phyloP scores from a whole-genome alignment of 1,140 invertebrate species.

The Penaeus japonicus region DNA sequence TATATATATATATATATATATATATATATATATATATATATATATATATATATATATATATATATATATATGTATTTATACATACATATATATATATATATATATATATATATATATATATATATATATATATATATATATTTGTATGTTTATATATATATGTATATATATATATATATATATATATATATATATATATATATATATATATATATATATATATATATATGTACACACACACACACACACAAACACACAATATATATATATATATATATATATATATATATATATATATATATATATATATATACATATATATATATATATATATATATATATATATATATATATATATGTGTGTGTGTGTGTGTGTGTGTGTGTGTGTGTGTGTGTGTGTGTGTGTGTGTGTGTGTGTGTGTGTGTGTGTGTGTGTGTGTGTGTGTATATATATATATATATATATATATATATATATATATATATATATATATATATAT shows the following conservation, averaged over 20 bases:
- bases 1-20: conserved; percentile 7
- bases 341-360: no score
- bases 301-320: not conserved
- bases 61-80: not conserved
- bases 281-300: not conserved
- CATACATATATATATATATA: not conserved
- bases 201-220: no score
- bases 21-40: conserved; percentile 3
- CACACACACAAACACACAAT: not conserved
- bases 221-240: not conserved
- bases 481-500: not conserved
- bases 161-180: not conserved
- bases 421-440: not conserved
- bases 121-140: not conserved
- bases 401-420: no score
- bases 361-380: no score
- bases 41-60: conserved; percentile 13
- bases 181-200: no score
- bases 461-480: conserved; percentile 13
- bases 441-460: not conserved
- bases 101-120: not conserved
- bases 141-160: not conserved
- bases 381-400: no score
- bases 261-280: not conserved
- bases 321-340: no score